phyloP scores from a whole-genome alignment of 2,113 vertebrate genomes.

The Anseranas semipalmata region DNA sequence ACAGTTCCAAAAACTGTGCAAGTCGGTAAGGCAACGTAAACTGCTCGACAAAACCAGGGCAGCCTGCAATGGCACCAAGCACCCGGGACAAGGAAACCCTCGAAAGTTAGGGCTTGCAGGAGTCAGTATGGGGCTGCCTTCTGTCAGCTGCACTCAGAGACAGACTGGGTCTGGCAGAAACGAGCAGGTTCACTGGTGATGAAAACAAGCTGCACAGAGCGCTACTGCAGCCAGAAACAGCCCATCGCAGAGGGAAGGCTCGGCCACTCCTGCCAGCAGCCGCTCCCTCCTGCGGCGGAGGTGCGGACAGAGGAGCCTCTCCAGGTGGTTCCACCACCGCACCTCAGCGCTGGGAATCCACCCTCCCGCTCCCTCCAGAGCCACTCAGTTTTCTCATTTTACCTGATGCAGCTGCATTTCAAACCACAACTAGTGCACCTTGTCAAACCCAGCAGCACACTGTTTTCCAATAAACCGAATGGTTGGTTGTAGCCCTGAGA shows the following conservation, averaged over 20 bases:
- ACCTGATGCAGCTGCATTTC: neutral
- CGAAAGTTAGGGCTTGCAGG: neutral
- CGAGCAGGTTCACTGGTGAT: fast-evolving
- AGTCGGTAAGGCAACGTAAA: neutral
- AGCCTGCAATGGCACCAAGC: neutral
- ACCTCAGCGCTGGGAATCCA: fast-evolving
- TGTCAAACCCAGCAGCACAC: fast-evolving
- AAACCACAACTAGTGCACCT: neutral
- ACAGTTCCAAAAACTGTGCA: neutral
- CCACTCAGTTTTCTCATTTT: neutral
- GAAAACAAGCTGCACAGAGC: neutral
- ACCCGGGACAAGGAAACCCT: neutral
- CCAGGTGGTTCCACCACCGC: fast-evolving
- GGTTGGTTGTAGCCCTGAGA: neutral
- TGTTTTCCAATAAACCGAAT: neutral
- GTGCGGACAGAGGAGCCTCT: neutral
- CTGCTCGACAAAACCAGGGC: neutral
- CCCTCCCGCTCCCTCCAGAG: neutral
- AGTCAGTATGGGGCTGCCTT: fast-evolving
- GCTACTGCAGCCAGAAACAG: neutral
- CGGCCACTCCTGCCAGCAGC: neutral
- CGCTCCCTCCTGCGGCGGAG: neutral
- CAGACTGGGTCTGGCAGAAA: neutral
- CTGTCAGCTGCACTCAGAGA: neutral
- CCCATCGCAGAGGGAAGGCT: neutral